A percentile compares a stretch with the other conserved stretches of the same genome.
Conservation (phyloP, 2,113 vertebrate genomes). For the Ptilorrhoa leucosticta region DNA sequence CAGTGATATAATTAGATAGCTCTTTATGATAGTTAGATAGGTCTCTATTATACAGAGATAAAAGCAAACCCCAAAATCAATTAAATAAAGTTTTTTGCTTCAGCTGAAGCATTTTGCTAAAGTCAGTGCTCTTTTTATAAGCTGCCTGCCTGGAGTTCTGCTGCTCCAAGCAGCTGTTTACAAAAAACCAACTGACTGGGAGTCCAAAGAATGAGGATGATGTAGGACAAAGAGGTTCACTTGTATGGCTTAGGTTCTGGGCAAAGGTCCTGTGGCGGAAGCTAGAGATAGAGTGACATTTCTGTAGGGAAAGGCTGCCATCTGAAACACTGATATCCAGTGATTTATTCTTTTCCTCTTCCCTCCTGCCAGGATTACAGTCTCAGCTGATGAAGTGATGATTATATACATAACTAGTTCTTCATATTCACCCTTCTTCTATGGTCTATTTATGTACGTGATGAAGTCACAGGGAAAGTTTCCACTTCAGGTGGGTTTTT, state of each 20-base stretch:
- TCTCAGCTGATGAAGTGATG: not conserved
- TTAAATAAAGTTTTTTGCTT: not conserved
- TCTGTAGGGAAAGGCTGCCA: not conserved
- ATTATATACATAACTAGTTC: not conserved
- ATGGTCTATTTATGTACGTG: not conserved
- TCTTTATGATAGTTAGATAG: not conserved
- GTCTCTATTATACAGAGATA: not conserved
- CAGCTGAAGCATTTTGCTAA: not conserved
- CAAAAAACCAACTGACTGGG: not conserved
- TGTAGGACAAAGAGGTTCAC: not conserved
- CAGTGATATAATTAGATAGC: not conserved
- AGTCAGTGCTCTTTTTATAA: not conserved
- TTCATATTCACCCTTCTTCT: not conserved
- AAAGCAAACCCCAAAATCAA: not conserved
- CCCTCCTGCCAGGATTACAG: not conserved
- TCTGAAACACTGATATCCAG: not conserved
- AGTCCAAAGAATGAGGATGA: not conserved
- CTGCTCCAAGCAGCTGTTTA: not conserved
- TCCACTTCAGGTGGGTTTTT: not conserved
- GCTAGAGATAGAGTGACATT: not conserved
- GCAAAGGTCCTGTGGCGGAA: not conserved
- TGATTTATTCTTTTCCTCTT: not conserved
- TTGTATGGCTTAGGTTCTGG: not conserved
- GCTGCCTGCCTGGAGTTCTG: not conserved
- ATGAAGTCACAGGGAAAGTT: not conserved